Conservation (phyloP, 2,113 vertebrate species). For the Megalops atlanticus region DNA sequence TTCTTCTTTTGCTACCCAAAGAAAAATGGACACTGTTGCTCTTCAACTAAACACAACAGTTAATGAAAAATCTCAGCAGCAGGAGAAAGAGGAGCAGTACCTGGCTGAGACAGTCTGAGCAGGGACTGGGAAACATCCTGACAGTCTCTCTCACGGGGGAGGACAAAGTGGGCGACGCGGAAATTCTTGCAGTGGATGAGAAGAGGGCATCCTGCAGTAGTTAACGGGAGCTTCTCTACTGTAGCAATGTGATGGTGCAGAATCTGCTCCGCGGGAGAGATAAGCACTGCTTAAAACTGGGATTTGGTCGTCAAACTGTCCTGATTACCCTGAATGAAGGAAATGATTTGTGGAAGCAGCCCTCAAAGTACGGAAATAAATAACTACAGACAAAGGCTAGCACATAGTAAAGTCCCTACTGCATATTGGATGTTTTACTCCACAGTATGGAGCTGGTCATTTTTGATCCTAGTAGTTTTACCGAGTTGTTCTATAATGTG, state of each 20-base stretch:
- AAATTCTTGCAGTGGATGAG: constrained; percentile 80
- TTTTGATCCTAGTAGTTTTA: too few relatives aligned
- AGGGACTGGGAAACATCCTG: constrained; percentile 75
- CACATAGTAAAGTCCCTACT: too few relatives aligned
- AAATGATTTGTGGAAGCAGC: too few relatives aligned
- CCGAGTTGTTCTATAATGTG: too few relatives aligned
- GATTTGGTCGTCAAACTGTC: neutral
- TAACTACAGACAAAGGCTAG: too few relatives aligned
- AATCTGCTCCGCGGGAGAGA: constrained; percentile 57
- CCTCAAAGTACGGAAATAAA: too few relatives aligned
- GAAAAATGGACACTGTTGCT: constrained; percentile 25
- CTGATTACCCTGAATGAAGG: too few relatives aligned
- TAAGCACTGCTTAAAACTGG: neutral
- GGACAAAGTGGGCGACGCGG: constrained; percentile 69
- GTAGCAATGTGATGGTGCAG: constrained; percentile 76
- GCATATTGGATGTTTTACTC: too few relatives aligned
- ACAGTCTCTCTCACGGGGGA: constrained; percentile 72
- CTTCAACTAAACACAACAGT: neutral
- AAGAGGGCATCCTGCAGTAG: constrained; percentile 64
- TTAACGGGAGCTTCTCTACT: constrained; percentile 73
- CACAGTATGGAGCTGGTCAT: too few relatives aligned
- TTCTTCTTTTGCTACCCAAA: constrained; percentile 64
- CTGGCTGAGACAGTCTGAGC: constrained; percentile 78
- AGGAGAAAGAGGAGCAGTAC: constrained; percentile 46
- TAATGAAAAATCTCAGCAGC: neutral